Evolutionary conservation across 92 coral and sea anemone genomes (phyloP).

Genomic region (Palythoa grandiflora): DNA sequence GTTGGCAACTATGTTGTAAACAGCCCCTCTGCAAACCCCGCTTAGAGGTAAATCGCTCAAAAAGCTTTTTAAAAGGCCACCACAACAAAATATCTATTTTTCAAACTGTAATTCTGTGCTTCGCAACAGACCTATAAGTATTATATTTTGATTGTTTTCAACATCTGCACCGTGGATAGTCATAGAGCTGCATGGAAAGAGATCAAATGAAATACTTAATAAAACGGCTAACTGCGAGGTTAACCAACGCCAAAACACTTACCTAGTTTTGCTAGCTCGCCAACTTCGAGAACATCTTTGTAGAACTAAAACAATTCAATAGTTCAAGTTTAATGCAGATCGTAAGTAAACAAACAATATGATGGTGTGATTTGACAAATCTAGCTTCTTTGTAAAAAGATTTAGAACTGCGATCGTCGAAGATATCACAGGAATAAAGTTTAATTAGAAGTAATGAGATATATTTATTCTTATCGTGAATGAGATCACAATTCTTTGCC

Average conservation of each 20-base stretch:
- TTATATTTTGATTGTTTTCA: too few relatives aligned
- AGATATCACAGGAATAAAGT: neutral
- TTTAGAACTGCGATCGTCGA: neutral
- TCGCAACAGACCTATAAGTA: too few relatives aligned
- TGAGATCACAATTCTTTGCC: neutral
- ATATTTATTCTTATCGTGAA: neutral
- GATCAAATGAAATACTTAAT: neutral
- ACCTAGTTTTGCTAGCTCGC: slow-evolving; percentile 98
- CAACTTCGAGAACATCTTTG: slow-evolving; percentile 99
- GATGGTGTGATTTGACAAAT: neutral
- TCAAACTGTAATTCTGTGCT: too few relatives aligned
- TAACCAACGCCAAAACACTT: neutral
- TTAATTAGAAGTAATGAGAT: neutral
- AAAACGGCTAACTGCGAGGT: neutral
- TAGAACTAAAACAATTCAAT: slow-evolving; percentile 79
- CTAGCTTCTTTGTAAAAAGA: neutral
- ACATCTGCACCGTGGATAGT: too few relatives aligned
- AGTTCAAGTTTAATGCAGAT: neutral
- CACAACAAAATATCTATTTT: too few relatives aligned
- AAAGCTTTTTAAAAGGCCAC: too few relatives aligned
- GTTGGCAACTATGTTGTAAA: too few relatives aligned
- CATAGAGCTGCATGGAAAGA: too few relatives aligned
- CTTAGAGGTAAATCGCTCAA: too few relatives aligned
- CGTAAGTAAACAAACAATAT: neutral
- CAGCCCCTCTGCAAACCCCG: too few relatives aligned